Evolutionary conservation across 2,113 vertebrate genomes (phyloP).

Genomic region (Sinosuthora webbiana): DNA sequence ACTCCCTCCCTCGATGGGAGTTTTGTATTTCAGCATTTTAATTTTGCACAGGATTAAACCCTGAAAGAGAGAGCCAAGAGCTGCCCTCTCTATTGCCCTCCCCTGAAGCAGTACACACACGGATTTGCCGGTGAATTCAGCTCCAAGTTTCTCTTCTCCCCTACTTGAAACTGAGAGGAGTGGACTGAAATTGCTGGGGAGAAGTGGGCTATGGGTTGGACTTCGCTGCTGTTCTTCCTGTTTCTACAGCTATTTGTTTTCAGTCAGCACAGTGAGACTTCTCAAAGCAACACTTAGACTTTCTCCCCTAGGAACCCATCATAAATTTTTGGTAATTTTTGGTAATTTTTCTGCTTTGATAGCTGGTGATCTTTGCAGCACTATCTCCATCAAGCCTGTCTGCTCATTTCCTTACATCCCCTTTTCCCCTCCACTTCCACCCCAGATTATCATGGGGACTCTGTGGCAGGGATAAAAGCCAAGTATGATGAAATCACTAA

Average conservation of each 20-base stretch:
- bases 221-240: neutral
- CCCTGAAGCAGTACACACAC: neutral
- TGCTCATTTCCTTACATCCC: neutral
- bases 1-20: neutral
- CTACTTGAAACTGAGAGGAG: neutral
- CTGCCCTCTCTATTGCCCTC: neutral
- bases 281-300: neutral
- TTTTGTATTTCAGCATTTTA: neutral
- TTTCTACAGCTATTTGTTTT: neutral
- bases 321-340: neutral
- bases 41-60: neutral
- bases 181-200: neutral
- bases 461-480: neutral
- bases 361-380: neutral
- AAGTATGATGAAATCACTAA: neutral
- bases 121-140: neutral
- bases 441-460: neutral
- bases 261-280: neutral
- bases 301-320: neutral
- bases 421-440: neutral
- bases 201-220: neutral
- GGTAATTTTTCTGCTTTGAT: neutral
- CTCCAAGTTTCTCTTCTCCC: neutral
- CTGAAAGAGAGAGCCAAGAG: neutral
- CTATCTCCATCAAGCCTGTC: neutral